These are phyloP conservation scores for Drosophila parthenogenetica DNA, from an alignment of 2,888 invertebrate genomes.

Conservation along the genomic window DNA sequence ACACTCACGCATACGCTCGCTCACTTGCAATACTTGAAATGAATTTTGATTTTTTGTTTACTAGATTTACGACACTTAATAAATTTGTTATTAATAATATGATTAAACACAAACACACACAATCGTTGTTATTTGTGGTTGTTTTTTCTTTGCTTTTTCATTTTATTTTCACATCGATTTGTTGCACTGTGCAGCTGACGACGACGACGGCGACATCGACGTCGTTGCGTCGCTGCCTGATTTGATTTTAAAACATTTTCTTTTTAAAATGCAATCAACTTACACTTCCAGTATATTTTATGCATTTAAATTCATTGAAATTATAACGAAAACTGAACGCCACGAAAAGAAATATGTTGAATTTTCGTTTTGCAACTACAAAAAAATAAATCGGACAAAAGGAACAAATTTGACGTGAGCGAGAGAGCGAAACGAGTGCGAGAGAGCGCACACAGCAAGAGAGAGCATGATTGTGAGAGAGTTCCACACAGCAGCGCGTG, in stretches of 20 bases:
- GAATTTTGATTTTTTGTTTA: constrained; percentile 21
- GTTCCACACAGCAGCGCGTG: constrained; percentile 33
- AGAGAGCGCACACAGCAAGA: constrained; percentile 21
- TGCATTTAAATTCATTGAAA: constrained; percentile 62
- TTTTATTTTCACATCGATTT: constrained; percentile 65
- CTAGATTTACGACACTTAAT: constrained; percentile 21
- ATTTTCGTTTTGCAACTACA: constrained; percentile 67
- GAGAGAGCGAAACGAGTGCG: constrained; percentile 28
- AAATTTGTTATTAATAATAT: constrained; percentile 35
- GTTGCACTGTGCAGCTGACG: constrained; percentile 67
- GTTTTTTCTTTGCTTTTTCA: constrained; percentile 15
- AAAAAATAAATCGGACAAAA: constrained; percentile 71
- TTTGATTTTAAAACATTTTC: constrained; percentile 18
- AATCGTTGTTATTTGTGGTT: constrained; percentile 20
- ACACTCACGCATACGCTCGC: constrained; percentile 29
- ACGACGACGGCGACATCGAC: constrained; percentile 23
- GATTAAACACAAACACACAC: constrained; percentile 14
- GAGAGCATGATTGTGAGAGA: constrained; percentile 28
- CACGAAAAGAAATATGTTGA: constrained; percentile 66
- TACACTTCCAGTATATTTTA: constrained; percentile 36
- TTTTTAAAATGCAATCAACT: constrained; percentile 35
- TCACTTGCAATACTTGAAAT: constrained; percentile 18
- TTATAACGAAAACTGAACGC: constrained; percentile 59
- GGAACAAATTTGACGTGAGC: constrained; percentile 70
- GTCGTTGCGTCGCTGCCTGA: constrained; percentile 18